phyloP scores from a whole-genome alignment of 2,888 invertebrate species.

The Clusia tigrina region DNA sequence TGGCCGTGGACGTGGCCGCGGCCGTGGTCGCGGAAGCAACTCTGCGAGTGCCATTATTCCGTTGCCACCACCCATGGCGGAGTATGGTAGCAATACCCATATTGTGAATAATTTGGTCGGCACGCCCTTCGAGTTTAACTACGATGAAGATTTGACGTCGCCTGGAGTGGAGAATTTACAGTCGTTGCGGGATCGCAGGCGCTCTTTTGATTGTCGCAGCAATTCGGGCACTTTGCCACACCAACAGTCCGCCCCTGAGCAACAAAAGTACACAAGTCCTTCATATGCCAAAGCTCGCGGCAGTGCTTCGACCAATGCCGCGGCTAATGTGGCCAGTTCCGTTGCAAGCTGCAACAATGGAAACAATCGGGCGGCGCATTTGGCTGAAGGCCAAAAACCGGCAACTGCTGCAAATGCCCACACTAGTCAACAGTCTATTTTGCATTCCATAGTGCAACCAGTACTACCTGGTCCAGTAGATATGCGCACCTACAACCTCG shows the following conservation, averaged over 20 bases:
- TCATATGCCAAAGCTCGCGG: slow-evolving; percentile 53
- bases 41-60: slow-evolving; percentile 49
- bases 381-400: slow-evolving; percentile 65
- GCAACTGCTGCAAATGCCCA: slow-evolving; percentile 64
- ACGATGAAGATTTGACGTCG: slow-evolving; percentile 83
- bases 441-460: slow-evolving; percentile 73
- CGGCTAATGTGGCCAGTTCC: slow-evolving; percentile 26
- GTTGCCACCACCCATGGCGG: slow-evolving; percentile 55
- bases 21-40: slow-evolving; percentile 65
- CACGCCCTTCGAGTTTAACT: slow-evolving; percentile 87
- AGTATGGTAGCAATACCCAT: slow-evolving; percentile 63
- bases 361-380: slow-evolving; percentile 29
- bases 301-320: slow-evolving; percentile 30
- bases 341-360: slow-evolving; percentile 39
- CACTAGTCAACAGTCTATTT: slow-evolving; percentile 58
- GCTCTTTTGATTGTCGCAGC: slow-evolving; percentile 74
- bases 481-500: slow-evolving; percentile 83
- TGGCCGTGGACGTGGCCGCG: slow-evolving; percentile 63
- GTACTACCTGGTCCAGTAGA: slow-evolving; percentile 87
- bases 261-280: slow-evolving; percentile 48
- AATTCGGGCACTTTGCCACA: slow-evolving; percentile 38
- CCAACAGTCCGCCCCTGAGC: slow-evolving; percentile 23
- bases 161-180: slow-evolving; percentile 80
- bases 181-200: slow-evolving; percentile 80
- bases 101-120: slow-evolving; percentile 84